Evolutionary conservation across 92 coral and sea anemone species (phyloP), one percentile per base, ranked within the genome.

Genomic region (Scolanthus callimorphus): DNA sequence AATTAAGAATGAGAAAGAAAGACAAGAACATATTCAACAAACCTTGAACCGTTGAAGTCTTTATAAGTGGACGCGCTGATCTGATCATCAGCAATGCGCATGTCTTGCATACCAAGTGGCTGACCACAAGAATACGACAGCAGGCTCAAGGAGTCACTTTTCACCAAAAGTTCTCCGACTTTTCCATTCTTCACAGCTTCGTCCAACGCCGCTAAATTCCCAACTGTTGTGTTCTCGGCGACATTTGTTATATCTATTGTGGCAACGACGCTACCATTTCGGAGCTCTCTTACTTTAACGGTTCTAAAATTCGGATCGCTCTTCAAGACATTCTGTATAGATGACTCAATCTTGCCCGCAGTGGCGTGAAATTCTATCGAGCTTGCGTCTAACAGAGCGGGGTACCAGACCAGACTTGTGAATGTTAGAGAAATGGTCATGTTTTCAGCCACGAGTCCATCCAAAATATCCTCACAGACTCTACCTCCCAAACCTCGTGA

Each of bases 21-120:
- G n/a, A n/a, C n/a, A n/a, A n/a, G n/a, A n/a, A n/a, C n/a, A n/a
- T n/a, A n/a, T n/a, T n/a, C n/a, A n/a, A n/a, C n/a, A n/a, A 6
- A 46, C 52, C 52, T 46, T 46, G 52, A 6, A 4, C 52, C 52
- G 17, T 46, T 46, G 23, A 9, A 11, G 23, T 46, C 52, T 4
- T 46, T 46, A 20, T 9, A 46, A 19, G 11, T 46, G 52, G 52
- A 46, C 12, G 70, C 51, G 1, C 39, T 63, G 21, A 63, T 49
- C 20, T 51, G 58, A 1, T 38, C 28, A 29, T 63, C 70, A n/a
- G 60, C 58, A 6, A 63, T 63, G 20, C 70, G 58, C 12, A 28
- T 11, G 21, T 63, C 53, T n/a, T 23, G 60, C 70, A 63, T 63
- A 22, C 70, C 70, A 3, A 63, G 44, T 10, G 70, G 70, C 51